phyloP scores from a whole-genome alignment of 2,797 vertebrate genomes.

The Cichlasoma orientale region DNA sequence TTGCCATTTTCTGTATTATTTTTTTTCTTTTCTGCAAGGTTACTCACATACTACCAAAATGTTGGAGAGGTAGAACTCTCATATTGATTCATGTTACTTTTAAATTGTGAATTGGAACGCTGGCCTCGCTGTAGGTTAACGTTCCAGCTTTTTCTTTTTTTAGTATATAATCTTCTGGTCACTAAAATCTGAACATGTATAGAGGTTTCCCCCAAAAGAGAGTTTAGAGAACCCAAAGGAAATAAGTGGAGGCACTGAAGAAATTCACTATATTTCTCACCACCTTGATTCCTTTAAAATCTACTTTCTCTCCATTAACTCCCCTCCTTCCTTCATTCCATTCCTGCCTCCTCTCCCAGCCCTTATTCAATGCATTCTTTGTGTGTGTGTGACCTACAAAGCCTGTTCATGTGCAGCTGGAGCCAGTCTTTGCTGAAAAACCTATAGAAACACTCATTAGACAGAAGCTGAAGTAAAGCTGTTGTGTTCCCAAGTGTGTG shows the following conservation, averaged over 20 bases:
- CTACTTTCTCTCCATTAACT: constrained; percentile 40
- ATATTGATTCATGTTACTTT: not conserved
- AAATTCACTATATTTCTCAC: constrained; percentile 28
- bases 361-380: not conserved
- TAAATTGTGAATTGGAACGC: not conserved
- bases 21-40: not conserved
- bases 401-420: constrained; percentile 14
- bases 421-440: constrained; percentile 13
- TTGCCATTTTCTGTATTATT: not conserved
- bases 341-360: not conserved
- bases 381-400: not conserved
- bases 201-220: not conserved
- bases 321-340: constrained; percentile 3
- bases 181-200: constrained; percentile 10
- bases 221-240: constrained; percentile 33
- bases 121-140: not conserved
- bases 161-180: not conserved
- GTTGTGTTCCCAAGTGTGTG: not conserved
- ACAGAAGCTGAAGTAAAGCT: constrained; percentile 4
- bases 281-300: constrained; percentile 33
- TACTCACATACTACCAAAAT: not conserved
- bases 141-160: not conserved
- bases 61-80: not conserved
- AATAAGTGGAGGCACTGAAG: constrained; percentile 31
- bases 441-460: constrained; percentile 9